Evolutionary conservation across 1,140 invertebrate species (phyloP), one percentile per base, ranked within the genome.

Genomic region (Drosophila bifasciata): DNA sequence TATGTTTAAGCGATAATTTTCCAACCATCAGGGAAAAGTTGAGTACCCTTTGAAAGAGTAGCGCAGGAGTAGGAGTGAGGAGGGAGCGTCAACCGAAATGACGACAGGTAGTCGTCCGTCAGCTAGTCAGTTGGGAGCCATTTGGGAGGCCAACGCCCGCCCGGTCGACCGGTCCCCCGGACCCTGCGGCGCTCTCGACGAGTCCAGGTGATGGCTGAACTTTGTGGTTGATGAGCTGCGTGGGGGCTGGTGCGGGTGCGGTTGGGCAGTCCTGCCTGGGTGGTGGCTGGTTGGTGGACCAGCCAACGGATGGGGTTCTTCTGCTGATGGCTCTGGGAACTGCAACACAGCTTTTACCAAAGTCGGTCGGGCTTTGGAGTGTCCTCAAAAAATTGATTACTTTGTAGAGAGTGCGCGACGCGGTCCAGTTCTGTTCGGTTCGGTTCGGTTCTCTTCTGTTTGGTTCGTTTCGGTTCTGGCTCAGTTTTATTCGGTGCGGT

Each of bases 301-400:
- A 5, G 1, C 15, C 9, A 21, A n/a, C 8, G 50, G 56, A 50
- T 13, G 50, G 25, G 39, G 67, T 49, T 36, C 50, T n/a, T n/a
- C 44, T 72, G 41, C 41, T 48, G 43, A 56, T 56, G 62, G 43
- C 16, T 68, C 43, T 68, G 23, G 36, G 13, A 55, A 75, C 61
- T 76, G 67, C 78, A 58, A 41, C 50, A 75, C 32, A 80, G 80
- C 71, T 75, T 81, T 68, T 59, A 53, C 25, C 56, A 84, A 79
- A 66, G 76, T 79, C 76, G 76, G 72, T 66, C 76, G 72, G 58
- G 58, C 28, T 13, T 32, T 45, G 46, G 59, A 62, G 43, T 76
- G 56, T 64, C 62, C 76, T 73, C 67, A 76, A 79, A 73, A 62
- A 88, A 88, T 88, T 88, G 83, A 88, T 88, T 88, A 88, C 83